Conservation (phyloP, 2,113 vertebrate genomes). For the Eonycteris spelaea region DNA sequence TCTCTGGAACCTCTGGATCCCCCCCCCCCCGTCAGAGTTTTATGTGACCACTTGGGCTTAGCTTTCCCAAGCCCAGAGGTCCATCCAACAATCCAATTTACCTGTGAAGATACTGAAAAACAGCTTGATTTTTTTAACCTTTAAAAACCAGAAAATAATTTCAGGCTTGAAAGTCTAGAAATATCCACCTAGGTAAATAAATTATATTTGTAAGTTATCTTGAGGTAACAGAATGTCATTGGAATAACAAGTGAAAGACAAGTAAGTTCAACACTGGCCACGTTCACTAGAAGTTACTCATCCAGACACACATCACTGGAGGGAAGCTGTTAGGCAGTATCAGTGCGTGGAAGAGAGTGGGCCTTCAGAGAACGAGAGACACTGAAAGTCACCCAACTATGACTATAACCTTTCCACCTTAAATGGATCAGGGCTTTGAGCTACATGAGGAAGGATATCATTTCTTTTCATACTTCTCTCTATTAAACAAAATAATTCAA, state of each 20-base stretch:
- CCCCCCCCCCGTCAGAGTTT: not conserved
- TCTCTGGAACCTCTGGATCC: not conserved
- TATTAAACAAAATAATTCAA: slow-evolving; percentile 32
- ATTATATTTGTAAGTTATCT: slow-evolving; percentile 41
- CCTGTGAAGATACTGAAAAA: not conserved
- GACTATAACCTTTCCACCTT: not conserved
- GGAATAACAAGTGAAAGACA: slow-evolving; percentile 27
- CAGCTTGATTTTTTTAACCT: not conserved
- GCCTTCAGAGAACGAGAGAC: not conserved
- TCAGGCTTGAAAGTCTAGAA: slow-evolving; percentile 41
- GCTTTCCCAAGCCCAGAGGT: not conserved
- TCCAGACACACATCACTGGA: not conserved
- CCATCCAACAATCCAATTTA: not conserved
- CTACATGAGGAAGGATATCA: not conserved
- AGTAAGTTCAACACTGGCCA: not conserved
- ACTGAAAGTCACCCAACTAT: not conserved
- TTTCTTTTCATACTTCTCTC: not conserved
- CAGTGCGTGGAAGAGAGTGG: not conserved
- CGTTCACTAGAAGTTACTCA: not conserved
- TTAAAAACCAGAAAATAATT: slow-evolving; percentile 33
- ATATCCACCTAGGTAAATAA: not conserved
- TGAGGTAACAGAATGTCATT: not conserved
- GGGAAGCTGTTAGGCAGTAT: not conserved
- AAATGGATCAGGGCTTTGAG: not conserved
- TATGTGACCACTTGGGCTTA: not conserved